Base-by-base conservation (phyloP, 2,888 invertebrate genomes). In the Ophioninae sp. region DNA sequence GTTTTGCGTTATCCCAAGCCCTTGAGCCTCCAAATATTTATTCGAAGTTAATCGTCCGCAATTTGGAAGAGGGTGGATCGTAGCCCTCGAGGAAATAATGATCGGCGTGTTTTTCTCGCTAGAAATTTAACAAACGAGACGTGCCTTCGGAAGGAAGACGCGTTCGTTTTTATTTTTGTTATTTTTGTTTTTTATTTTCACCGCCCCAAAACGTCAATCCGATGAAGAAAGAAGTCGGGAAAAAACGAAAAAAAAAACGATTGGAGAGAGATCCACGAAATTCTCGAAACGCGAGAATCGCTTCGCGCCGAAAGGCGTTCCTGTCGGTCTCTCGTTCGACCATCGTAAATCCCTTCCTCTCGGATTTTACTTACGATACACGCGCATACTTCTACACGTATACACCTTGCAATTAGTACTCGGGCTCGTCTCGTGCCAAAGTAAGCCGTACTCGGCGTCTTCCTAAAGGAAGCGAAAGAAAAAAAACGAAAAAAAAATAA, bases 391-490 rank as follows among this genome's bases (percentile, higher is more conserved):
- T 23, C 59, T 69, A 39, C 39, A 64, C 44, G 39, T 56, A 73
- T 30, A 37, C 50, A 82, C 81, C 84, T 81, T 84, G 77, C 81
- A 84, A 84, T 84, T 84, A 84, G 84, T 84, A 82, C 79, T 73
- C 72, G 57, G 62, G 76, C 68, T 76, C 84, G 79, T 84, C 79
- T 82, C 82, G 82, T 84, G 78, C 83, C 84, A 82, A 82, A 82
- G 84, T 84, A 77, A 84, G 84, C 79, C 72, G 82, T 79, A 50
- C 59, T 56, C 65, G 57, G 17, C 30, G 56, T 69, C 64, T 78
- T 37, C 64, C 70, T 75, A 78, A 83, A 75, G 65, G 30, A 44
- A 50, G 72, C 56, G 10, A 65, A 61, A 79, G 61, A 56, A 13
- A 39, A 64, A 37, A 10, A 17, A 56, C 10, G 68, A 50, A 23